Evolutionary conservation across 2,888 invertebrate species (phyloP), one percentile per base, ranked within the genome.

Genomic region (Teinopalpus imperialis): DNA sequence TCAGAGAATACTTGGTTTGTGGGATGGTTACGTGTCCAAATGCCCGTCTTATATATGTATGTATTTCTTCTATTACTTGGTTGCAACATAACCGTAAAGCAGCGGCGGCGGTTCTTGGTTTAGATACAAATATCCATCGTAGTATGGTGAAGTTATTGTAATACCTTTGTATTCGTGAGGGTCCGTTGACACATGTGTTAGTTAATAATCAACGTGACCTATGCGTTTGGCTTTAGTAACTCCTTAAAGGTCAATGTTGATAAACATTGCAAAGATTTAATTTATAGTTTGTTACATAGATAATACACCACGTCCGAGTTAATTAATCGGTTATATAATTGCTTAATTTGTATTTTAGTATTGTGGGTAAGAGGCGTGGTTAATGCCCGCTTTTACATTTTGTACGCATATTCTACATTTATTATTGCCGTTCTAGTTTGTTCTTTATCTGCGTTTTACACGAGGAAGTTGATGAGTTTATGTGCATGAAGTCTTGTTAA

Each of bases 11-110:
- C 63, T 74, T 62, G 59, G 64, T 66, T 66, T 82, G 63, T 87
- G 81, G 66, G 70, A 74, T 85, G 79, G 74, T 81, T 81, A 79
- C 73, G 76, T 77, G 59, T 69, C 57, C 66, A 66, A 64, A 69
- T 76, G 71, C 64, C 67, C 74, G 74, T 80, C 82, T 87, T 88
- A 85, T 88, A 86, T 86, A 76, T 74, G 71, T 70, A 78, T 48
- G 51, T 61, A 56, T 82, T 79, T 81, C 79, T 77, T 81, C 79
- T 79, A 80, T 75, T 74, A 72, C 72, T 48, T 54, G 59, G 67
- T 87, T 87, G 75, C 87, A 79, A 80, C 81, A 86, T 59, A 34
- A 44, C 59, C 57, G 55, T 55, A 64, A 60, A 59, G 63, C 61
- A 57, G 54, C 54, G 51, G 63, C 66, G 62, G 56, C 62, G 62